Evolutionary conservation across 2,797 vertebrate genomes (phyloP), one percentile per base, ranked within the genome.

Genomic region (Enteromius viviparus): DNA sequence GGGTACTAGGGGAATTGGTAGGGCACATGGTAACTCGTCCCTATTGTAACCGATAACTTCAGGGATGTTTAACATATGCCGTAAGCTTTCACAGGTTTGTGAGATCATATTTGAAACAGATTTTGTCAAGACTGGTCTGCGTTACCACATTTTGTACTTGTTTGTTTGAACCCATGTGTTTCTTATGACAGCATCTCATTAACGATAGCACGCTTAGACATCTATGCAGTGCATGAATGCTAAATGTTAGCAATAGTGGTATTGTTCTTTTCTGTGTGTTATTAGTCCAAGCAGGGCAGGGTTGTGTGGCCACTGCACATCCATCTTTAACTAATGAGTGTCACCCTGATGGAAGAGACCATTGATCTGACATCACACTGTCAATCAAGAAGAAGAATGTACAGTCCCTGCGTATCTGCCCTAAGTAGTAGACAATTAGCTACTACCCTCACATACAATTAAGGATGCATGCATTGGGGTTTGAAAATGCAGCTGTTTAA

Each of bases 371-470:
- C 94, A 95, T 95, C 95, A 96, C 94, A 94, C 91, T 94, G 95
- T 94, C 95, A 96, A 92, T 96, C 95, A 96, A 94, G 90, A 95
- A 95, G 95, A 96, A 92, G 93, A 94, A 96, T 95, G 91, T 81
- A 87, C 26, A 32, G n/a, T 58, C n/a, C 10, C 55, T 12, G n/a
- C 10, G 78, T 40, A 47, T 47, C 55, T 11, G 55, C 9, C 9
- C 10, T 12, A 23, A 60, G 23, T 60, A 26, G n/a, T 60, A 26
- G n/a, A 60, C 2, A 60, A 26, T 23, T 6, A 60, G 45, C 45
- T 47, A 14, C 45, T 47, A 47, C 11, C 12, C 12, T 47, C n/a
- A 12, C 12, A 58, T 12, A 2, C n/a, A 26, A 60, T 60, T 60
- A 23, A 23, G 10, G n/a, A 58, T 58, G 53, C 3, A 23, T 58